phyloP scores from a whole-genome alignment of 2,888 invertebrate genomes.

The Monoplex corrugatus region DNA sequence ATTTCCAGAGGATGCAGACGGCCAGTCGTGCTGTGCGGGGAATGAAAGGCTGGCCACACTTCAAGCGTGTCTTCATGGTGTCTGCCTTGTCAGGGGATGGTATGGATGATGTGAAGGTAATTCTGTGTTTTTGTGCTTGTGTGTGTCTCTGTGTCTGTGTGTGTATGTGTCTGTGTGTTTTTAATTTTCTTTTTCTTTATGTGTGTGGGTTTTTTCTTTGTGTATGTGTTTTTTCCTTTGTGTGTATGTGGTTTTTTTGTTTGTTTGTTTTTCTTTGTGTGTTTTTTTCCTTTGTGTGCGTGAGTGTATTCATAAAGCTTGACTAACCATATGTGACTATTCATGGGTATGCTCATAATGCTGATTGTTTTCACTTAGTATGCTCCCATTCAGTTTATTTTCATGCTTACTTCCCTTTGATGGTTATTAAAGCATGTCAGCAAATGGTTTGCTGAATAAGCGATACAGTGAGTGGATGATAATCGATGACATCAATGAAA shows the following conservation, averaged over 20 bases:
- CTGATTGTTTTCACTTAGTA: too few species aligned
- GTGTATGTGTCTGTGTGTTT: background rate
- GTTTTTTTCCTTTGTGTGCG: background rate
- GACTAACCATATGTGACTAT: too few species aligned
- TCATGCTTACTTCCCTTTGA: too few species aligned
- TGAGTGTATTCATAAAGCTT: too few species aligned
- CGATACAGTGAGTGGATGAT: too few species aligned
- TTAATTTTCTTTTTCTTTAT: too few species aligned
- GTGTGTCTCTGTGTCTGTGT: background rate
- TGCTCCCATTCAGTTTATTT: too few species aligned
- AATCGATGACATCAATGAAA: too few species aligned
- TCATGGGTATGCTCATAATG: too few species aligned
- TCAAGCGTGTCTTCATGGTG: conserved; percentile 94
- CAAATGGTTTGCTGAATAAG: too few species aligned
- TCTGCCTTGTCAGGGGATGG: conserved; percentile 92
- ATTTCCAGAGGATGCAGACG: conserved; percentile 60
- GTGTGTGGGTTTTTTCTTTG: background rate
- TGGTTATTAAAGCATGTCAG: too few species aligned
- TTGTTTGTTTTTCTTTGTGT: background rate
- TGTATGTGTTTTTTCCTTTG: background rate
- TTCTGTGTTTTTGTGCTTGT: background rate
- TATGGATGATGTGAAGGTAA: conserved; percentile 86
- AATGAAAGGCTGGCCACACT: conserved; percentile 87
- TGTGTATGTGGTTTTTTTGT: background rate
- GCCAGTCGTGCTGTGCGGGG: conserved; percentile 69